Base-by-base conservation (phyloP, 2,888 invertebrate species). In the Acleris holmiana region DNA sequence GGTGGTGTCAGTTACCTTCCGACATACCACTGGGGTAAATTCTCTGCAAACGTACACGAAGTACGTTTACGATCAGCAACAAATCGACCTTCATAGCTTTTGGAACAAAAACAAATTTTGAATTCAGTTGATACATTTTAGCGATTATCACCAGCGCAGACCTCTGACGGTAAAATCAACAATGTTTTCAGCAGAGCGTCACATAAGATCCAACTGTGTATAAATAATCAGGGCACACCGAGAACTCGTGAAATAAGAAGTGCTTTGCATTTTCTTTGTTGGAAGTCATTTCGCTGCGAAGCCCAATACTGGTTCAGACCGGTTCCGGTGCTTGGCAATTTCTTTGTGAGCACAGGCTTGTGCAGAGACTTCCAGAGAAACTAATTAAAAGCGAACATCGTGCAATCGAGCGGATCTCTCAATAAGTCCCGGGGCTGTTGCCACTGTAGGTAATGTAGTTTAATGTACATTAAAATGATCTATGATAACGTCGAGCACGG, bases 351-450 rank as follows among this genome's bases (percentile, higher is more conserved):
- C 29, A 72, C 82, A 79, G 76, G 80, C 76, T 77, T 72, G 76
- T 81, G 78, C 76, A 73, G 74, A 76, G 76, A 78, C 80, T 83
- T 82, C 80, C 77, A 83, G 82, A 81, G 81, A 83, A 85, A 86
- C 84, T 86, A 86, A 88, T 88, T 87, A 88, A 86, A 82, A 83
- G 72, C 72, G 83, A 84, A 88, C 84, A 86, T 81, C 77, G 83
- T 69, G 75, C 84, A 83, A 85, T 84, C 80, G 81, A 74, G 75
- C 69, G 71, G 74, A 76, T 76, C 78, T 69, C 73, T 72, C 73
- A 72, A 75, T 75, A 72, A 70, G 70, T 68, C 53, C 54, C 15
- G 41, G 8, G 49, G 48, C 48, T 53, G 48, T 49, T 35, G n/a
- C 53, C 51, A 23, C 23, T 58, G 46, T 63, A 50, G 50, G 56